phyloP scores from a whole-genome alignment of 2,888 invertebrate genomes.

The Timema cristinae region DNA sequence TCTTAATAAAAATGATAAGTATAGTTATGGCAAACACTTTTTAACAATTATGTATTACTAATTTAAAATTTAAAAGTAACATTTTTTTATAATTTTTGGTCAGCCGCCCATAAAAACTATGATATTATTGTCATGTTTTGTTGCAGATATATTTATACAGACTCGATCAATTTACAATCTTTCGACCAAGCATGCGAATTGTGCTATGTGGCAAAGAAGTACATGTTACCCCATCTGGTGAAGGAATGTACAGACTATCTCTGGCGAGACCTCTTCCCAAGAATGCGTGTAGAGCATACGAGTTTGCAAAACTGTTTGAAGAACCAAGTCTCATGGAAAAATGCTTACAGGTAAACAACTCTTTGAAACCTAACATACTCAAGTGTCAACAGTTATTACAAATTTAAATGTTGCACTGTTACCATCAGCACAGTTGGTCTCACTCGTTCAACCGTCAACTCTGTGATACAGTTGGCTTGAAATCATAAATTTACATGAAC shows the following conservation, averaged over 20 bases:
- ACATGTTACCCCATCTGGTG: slow-evolving; percentile 78
- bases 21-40: not conserved
- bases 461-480: too few relatives aligned
- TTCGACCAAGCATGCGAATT: slow-evolving; percentile 84
- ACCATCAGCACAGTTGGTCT: too few relatives aligned
- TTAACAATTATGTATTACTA: not conserved
- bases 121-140: slow-evolving; percentile 12
- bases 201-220: slow-evolving; percentile 85
- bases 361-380: too few relatives aligned
- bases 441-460: too few relatives aligned
- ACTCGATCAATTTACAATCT: slow-evolving; percentile 71
- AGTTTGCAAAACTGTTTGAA: slow-evolving; percentile 81
- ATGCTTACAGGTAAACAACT: slow-evolving; percentile 61
- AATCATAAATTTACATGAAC: too few relatives aligned
- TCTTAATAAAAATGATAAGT: too few relatives aligned
- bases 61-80: not conserved
- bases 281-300: slow-evolving; percentile 80
- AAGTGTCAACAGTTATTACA: too few relatives aligned
- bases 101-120: not conserved
- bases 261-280: slow-evolving; percentile 75
- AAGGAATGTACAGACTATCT: slow-evolving; percentile 77
- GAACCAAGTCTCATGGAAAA: slow-evolving; percentile 76
- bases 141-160: slow-evolving; percentile 75
- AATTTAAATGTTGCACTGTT: too few relatives aligned
- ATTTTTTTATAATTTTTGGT: too few relatives aligned